These are phyloP conservation scores for Caenorhabditis latens DNA, from an alignment of 1,140 invertebrate species.

Conservation along the genomic window DNA sequence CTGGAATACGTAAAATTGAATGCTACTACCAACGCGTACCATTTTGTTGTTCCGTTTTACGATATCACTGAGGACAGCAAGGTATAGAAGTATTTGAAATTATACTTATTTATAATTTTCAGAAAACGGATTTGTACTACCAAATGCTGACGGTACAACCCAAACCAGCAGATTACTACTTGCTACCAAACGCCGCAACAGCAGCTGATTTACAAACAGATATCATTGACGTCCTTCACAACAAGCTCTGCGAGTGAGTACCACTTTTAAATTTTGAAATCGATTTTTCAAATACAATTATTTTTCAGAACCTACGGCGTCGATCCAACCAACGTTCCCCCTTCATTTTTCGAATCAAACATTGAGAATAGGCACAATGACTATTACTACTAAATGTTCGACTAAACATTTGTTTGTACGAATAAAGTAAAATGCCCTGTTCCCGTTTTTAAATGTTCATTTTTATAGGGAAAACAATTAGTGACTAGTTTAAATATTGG, in stretches of 20 bases:
- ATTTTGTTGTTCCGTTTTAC: constrained; percentile 32
- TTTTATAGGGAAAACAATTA: too few relatives aligned
- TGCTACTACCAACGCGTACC: neutral
- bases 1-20: neutral
- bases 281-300: neutral
- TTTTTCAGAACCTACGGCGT: constrained; percentile 13
- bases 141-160: neutral
- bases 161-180: neutral
- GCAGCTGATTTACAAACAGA: neutral
- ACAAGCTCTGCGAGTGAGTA: constrained; percentile 12
- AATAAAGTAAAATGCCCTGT: neutral
- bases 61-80: neutral
- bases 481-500: neutral
- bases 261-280: neutral
- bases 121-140: neutral
- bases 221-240: neutral
- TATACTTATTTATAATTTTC: neutral
- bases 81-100: neutral
- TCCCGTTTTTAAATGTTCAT: neutral
- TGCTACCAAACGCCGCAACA: neutral
- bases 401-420: constrained; percentile 35
- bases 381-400: constrained; percentile 9
- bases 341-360: neutral
- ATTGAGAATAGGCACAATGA: neutral
- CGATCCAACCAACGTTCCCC: neutral